A percentile compares a stretch with the other conserved stretches of the same genome.
These are phyloP conservation scores for Halcyon smyrnensis DNA, from an alignment of 2,797 vertebrate species.

Conservation along the genomic window DNA sequence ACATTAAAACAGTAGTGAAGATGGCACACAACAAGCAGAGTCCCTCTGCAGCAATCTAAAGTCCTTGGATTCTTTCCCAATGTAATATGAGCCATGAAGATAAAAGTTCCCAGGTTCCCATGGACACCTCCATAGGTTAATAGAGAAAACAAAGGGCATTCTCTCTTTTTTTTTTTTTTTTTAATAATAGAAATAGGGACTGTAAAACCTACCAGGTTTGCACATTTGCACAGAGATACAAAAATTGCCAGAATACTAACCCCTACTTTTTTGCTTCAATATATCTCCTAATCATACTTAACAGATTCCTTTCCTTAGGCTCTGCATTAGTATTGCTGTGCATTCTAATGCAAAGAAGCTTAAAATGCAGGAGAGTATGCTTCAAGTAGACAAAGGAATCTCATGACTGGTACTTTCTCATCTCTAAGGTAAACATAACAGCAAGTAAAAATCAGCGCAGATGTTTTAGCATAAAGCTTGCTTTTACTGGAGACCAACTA, in stretches of 20 bases:
- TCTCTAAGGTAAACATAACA: neutral
- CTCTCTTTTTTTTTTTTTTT: neutral
- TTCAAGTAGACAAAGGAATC: neutral
- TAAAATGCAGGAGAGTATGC: neutral
- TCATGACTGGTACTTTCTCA: neutral
- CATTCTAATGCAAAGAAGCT: neutral
- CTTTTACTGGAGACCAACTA: neutral
- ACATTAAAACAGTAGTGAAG: neutral
- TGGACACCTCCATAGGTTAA: neutral
- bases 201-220: neutral
- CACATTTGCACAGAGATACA: neutral
- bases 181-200: neutral
- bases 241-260: neutral
- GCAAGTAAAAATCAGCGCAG: neutral
- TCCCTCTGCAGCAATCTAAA: neutral
- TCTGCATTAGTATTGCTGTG: neutral
- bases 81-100: neutral
- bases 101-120: neutral
- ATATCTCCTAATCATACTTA: neutral
- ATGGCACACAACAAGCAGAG: neutral
- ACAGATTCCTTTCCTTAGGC: neutral
- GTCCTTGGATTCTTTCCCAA: neutral
- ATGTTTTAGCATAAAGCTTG: neutral
- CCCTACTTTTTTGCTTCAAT: constrained; percentile 4
- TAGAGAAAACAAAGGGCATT: neutral